Base-by-base conservation (phyloP, 2,888 invertebrate species). In the Mellilla xanthometata region DNA sequence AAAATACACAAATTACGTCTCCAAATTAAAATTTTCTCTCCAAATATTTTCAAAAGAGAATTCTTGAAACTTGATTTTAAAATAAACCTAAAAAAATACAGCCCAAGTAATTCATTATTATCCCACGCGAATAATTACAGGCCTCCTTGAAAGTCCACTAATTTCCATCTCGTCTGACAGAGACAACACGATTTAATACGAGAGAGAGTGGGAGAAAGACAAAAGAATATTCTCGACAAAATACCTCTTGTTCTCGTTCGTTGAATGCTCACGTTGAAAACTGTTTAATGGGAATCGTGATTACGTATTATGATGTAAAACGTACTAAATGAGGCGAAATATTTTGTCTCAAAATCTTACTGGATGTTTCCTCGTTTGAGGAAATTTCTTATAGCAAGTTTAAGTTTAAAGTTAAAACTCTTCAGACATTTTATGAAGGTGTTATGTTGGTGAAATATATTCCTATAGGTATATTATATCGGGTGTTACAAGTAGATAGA, bases 91-190 rank as follows among this genome's bases (percentile, higher is more conserved):
- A 33, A 38, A 49, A 49, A 52, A 44, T 30, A 44, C 8, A 15
- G 24, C 10, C 12, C 38, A 19, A 50, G 35, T 46, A 43, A 42
- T 56, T 53, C 44, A 56, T 39, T 43, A 50, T 40, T 40, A 34
- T 39, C 28, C 49, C 38, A 28, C 26, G 33, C 35, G 32, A 24
- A 44, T 52, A 54, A 50, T 54, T 51, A 53, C 42, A 46, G 27
- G 28, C 29, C 12, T 34, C 27, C 15, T 31, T 35, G 38, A 30
- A 27, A 11, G 15, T 11, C 35, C 40, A 33, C 32, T 44, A 50
- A 53, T 51, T 54, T 49, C 44, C 34, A 34, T 38, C 41, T 30
- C 30, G 42, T 34, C n/a, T 11, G 28, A 36, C 11, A 33, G 19
- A 23, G 28, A 32, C 32, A 19, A 12, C 2, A 10, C 30, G 12